phyloP scores from a whole-genome alignment of 2,888 invertebrate genomes.

The Stenichneumon culpator region DNA sequence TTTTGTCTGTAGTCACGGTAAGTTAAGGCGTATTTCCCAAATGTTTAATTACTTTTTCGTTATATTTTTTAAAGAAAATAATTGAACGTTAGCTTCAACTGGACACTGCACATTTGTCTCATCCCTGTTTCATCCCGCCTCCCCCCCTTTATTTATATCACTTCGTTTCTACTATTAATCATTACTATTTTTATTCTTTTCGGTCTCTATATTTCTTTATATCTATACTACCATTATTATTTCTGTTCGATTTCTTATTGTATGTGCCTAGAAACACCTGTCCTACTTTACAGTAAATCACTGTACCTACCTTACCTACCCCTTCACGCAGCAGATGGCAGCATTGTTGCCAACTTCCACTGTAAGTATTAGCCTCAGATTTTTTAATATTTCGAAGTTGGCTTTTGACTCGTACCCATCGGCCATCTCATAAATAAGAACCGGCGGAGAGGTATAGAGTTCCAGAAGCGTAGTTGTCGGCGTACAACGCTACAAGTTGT shows the following conservation, averaged over 20 bases:
- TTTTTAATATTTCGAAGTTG: neutral
- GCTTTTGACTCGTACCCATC: neutral
- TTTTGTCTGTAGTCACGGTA: neutral
- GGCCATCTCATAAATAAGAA: neutral
- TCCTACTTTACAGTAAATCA: no score
- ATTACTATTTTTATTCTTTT: no score
- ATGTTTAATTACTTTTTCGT: neutral
- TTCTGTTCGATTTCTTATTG: no score
- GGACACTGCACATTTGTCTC: no score
- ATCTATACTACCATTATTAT: no score
- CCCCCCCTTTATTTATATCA: no score
- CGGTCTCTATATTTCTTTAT: no score
- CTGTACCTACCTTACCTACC: no score
- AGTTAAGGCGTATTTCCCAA: neutral
- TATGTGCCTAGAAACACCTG: no score
- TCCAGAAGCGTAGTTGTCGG: neutral
- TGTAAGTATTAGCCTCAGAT: neutral
- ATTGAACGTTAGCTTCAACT: neutral
- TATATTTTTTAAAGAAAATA: neutral
- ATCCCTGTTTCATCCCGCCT: no score
- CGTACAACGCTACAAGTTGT: neutral
- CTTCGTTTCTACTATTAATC: no score
- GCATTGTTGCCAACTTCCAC: neutral
- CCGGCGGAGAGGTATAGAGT: neutral
- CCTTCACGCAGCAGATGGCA: neutral